Evolutionary conservation across 2,113 vertebrate genomes (phyloP).

Genomic region (Lontra canadensis): DNA sequence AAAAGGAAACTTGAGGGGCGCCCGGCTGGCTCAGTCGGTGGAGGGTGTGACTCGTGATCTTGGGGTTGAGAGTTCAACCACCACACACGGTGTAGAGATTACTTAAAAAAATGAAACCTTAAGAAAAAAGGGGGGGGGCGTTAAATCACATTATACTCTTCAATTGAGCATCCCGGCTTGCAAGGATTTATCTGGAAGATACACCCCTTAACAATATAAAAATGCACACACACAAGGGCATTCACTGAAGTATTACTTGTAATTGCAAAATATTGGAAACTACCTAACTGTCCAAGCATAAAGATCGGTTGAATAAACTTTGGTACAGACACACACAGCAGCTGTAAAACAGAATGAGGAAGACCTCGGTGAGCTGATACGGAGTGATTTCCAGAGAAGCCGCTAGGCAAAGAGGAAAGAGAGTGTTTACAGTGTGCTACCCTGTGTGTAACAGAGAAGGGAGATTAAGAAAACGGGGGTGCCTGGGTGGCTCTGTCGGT

Average conservation of each 20-base stretch:
- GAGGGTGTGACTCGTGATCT: not conserved
- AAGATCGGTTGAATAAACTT: not conserved
- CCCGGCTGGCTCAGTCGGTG: not conserved
- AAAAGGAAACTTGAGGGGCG: not conserved
- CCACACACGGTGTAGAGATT: not conserved
- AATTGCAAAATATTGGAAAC: constrained; percentile 43
- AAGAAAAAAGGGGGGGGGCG: not conserved
- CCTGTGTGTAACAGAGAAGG: not conserved
- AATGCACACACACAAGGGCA: not conserved
- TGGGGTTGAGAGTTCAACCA: not conserved
- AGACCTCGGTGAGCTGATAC: rapidly evolving
- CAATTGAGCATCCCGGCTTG: not conserved
- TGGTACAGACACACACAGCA: not conserved
- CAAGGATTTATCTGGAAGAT: not conserved
- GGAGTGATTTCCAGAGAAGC: not conserved
- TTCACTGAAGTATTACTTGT: not conserved
- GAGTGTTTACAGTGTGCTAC: too few species aligned
- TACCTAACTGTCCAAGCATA: constrained; percentile 44
- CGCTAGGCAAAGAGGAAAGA: not conserved
- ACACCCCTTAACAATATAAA: not conserved
- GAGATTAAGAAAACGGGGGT: not conserved
- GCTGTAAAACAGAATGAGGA: not conserved
- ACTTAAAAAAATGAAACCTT: not conserved
- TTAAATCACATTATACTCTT: not conserved
- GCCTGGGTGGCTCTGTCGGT: too few species aligned